These are phyloP conservation scores for Encarsia formosa DNA, from an alignment of 2,888 invertebrate genomes.

Conservation along the genomic window DNA sequence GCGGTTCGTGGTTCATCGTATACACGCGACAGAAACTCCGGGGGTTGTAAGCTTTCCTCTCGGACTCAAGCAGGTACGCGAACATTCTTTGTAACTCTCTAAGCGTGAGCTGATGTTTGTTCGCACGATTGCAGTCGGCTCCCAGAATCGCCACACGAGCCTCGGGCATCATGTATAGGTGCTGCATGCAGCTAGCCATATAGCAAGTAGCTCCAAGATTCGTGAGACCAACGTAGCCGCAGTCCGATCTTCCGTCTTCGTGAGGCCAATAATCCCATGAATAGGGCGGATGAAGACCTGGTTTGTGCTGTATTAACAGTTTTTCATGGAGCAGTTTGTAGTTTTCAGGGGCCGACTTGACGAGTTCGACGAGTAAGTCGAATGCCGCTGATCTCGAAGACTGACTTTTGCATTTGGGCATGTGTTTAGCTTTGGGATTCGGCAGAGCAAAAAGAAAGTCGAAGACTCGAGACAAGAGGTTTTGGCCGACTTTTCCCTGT, in stretches of 20 bases:
- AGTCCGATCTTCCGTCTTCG: constrained; percentile 89
- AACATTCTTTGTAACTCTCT: constrained; percentile 92
- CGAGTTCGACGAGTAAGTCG: constrained; percentile 84
- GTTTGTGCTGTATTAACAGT: constrained; percentile 80
- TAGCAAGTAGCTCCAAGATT: constrained; percentile 96
- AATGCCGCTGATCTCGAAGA: constrained; percentile 86
- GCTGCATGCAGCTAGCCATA: constrained; percentile 97
- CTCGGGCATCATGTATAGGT: constrained; percentile 95
- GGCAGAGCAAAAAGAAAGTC: constrained; percentile 87
- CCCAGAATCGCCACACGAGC: constrained; percentile 79
- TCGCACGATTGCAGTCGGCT: constrained; percentile 68
- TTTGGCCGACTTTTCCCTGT: constrained; percentile 70
- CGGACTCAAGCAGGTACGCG: constrained; percentile 88
- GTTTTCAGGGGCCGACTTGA: constrained; percentile 79
- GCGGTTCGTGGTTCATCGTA: constrained; percentile 94
- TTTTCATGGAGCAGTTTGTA: constrained; percentile 79
- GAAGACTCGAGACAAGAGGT: constrained; percentile 69
- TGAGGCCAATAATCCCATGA: constrained; percentile 99
- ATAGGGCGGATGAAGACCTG: constrained; percentile 77
- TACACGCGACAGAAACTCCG: constrained; percentile 93
- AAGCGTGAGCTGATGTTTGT: constrained; percentile 77
- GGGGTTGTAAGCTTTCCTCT: constrained; percentile 92
- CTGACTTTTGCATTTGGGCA: constrained; percentile 91
- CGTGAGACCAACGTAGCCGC: constrained; percentile 90
- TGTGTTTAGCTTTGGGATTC: constrained; percentile 75